Percentiles rank a stretch among this genome's conserved stretches.
Evolutionary conservation across 2,113 vertebrate species (phyloP).

Genomic region (Bufo gargarizans): DNA sequence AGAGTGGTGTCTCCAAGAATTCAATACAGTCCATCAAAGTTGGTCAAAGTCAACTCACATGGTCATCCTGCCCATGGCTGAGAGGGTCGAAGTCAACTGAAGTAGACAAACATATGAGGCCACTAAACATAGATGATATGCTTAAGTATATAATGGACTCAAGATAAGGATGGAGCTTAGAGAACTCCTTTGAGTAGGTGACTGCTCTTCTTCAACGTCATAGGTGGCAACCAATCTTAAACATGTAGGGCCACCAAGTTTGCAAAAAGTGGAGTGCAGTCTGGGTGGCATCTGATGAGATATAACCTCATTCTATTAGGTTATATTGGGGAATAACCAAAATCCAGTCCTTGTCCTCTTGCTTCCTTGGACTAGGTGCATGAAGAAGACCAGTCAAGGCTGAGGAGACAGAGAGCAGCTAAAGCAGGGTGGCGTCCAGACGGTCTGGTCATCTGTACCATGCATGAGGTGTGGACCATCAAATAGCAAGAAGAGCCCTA

Average conservation of each 20-base stretch:
- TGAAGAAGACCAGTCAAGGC: slow-evolving; percentile 28
- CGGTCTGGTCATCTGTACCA: neutral
- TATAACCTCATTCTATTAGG: neutral
- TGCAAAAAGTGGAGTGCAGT: neutral
- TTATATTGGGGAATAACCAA: slow-evolving; percentile 47
- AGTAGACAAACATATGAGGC: neutral
- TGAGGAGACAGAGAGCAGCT: neutral
- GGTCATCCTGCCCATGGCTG: neutral
- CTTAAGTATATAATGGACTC: neutral
- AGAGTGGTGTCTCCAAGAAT: neutral
- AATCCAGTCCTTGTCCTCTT: slow-evolving; percentile 16
- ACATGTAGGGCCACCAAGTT: neutral
- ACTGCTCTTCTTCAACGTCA: neutral
- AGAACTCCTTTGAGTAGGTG: neutral
- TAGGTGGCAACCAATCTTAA: neutral
- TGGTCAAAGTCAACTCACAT: neutral
- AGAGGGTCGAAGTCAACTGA: neutral
- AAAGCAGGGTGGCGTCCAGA: slow-evolving; percentile 28
- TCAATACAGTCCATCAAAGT: neutral
- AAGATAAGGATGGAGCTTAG: neutral
- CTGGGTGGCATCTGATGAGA: neutral
- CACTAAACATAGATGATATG: neutral
- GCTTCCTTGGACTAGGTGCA: slow-evolving; percentile 32
- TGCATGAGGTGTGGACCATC: neutral
- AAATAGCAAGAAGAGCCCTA: neutral